A percentile compares a stretch with the other conserved stretches of the same genome.
Evolutionary conservation across 2,888 invertebrate species (phyloP).

Genomic region (Cephus runcator): DNA sequence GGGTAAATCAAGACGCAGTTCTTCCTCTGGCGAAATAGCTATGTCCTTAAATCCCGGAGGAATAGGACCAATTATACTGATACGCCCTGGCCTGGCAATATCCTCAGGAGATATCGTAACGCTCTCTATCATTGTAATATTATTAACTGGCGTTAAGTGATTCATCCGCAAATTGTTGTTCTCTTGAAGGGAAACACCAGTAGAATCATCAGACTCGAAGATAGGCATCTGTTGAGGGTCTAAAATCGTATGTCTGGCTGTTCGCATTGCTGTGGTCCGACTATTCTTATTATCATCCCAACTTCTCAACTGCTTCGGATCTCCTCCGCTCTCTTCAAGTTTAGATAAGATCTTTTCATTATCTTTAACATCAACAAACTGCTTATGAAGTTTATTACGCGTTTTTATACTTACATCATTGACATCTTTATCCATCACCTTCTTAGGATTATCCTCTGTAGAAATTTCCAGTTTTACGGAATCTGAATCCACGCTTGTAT

Average conservation of each 20-base stretch:
- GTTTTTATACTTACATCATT: neutral
- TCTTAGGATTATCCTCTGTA: neutral
- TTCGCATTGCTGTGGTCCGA: neutral
- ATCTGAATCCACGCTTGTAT: neutral
- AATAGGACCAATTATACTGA: conserved; percentile 8
- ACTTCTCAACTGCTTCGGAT: neutral
- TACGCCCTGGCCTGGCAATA: conserved; percentile 9
- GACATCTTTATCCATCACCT: neutral
- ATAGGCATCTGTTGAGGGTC: neutral
- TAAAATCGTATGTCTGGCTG: neutral
- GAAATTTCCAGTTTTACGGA: neutral
- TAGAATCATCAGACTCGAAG: neutral
- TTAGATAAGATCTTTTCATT: neutral
- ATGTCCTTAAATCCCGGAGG: conserved; percentile 13
- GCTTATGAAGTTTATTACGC: neutral
- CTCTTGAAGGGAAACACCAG: neutral
- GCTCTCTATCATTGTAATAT: neutral
- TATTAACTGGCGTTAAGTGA: neutral
- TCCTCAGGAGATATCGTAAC: conserved; percentile 10
- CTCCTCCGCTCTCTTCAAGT: neutral
- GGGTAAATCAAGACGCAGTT: conserved; percentile 5
- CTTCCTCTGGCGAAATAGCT: neutral
- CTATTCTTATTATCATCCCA: neutral
- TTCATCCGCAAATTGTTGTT: neutral
- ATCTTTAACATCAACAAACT: neutral